Base-by-base conservation (phyloP, 92 coral and sea anemone genomes). In the Epizoanthus stellaris region DNA sequence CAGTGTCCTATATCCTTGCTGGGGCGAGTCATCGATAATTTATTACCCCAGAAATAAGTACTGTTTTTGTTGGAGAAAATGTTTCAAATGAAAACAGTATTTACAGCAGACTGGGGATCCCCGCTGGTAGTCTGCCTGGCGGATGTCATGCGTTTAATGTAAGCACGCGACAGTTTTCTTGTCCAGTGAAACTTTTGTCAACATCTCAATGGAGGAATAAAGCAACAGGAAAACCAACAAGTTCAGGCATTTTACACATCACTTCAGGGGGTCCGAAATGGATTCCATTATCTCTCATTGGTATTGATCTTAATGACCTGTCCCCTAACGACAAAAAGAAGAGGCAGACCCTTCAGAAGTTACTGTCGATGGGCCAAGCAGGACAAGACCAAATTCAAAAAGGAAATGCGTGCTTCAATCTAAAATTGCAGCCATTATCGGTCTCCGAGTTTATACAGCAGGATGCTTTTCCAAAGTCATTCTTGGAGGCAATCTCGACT, bases 161-260 rank as follows among this genome's bases (percentile, higher is more conserved):
- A n/a, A 17, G 38, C 30, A 60, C 58, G 47, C 23, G 49, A 3
- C 10, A 21, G 1, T 13, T 20, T 4, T 53, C 88, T 4, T 89
- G 89, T 56, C 76, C 74, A 53, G 8, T 71, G 11, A 75, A 82
- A 9, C 38, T 89, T 17, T 20, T 85, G 6, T 89, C 92, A 12
- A 85, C 92, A 8, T 56, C 70, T 1, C 86, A 76, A 6, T 89
- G 92, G 92, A 67, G 11, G 11, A 63, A 75, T 49, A 56, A 52
- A 57, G 43, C 65, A 21, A 58, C 13, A 13, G 62, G n/a, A 42
- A 74, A 43, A 3, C 85, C 88, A 16, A 16, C 53, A 3, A 76
- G 81, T 23, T 84, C 92, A 42, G 92, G 92, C 13, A 63, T 89
- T 7, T 87, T 76, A 19, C 95, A 92, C 67, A 10, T 85, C 23